Base-by-base conservation (phyloP, 2,888 invertebrate genomes). In the Nephrotoma flavescens region DNA sequence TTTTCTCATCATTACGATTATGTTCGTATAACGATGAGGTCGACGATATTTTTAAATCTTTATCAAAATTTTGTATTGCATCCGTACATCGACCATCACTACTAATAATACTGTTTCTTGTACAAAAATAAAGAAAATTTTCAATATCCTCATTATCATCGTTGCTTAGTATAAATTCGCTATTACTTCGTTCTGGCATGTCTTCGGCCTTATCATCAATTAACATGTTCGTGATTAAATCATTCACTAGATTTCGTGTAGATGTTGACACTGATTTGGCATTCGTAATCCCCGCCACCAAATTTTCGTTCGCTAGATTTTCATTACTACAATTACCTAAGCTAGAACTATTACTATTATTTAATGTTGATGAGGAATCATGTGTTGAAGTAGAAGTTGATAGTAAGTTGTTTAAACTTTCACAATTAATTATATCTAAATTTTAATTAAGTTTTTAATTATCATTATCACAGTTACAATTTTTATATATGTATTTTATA, bases 331-430 rank as follows among this genome's bases (percentile, higher is more conserved):
- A 11, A 41, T 86, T 86, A 45, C 41, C 45, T 45, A 86, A 86
- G 15, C n/a, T 86, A 52, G 41, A 44, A 86, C 47, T n/a, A 31
- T 47, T 86, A 47, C 2, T 45, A 86, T 86, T 86, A 84, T 42
- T 42, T 44, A 85, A 85, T 85, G 85, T 85, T 85, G 85, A 85
- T 19, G 85, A 19, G 44, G 85, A 7, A 9, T 6, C 41, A n/a
- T 42, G 15, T 19, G 85, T 85, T 85, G 44, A 19, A 44, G 42
- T 42, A 42, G 85, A 44, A 44, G 85, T 52, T 86, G 86, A 15
- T 41, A 42, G 83, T 87, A 88, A 87, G 88, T 87, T 88, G 87
- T 88, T 88, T 87, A 87, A 87, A 86, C 87, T 88, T 88, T 88
- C 88, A 88, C 87, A 87, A 88, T 86, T 85, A 85, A 19, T 85